Evolutionary conservation across 2,888 invertebrate species (phyloP).

Genomic region (Euzophera pinguis): DNA sequence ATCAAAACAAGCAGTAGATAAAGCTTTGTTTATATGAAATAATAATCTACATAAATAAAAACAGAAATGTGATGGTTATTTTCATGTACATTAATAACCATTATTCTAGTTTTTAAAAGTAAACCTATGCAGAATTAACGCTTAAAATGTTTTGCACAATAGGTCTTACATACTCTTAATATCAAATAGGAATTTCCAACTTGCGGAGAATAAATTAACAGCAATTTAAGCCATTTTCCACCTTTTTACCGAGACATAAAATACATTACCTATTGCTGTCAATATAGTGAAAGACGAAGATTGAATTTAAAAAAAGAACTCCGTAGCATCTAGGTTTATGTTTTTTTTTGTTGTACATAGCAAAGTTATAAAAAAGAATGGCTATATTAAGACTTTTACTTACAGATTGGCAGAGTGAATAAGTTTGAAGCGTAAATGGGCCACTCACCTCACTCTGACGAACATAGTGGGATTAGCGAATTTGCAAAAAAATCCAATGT

Average conservation of each 20-base stretch:
- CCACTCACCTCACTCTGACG: constrained; percentile 7
- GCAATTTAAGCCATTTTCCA: not conserved
- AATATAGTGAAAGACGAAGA: not conserved
- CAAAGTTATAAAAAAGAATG: not conserved
- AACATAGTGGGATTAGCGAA: constrained; percentile 9
- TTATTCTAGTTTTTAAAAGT: no score
- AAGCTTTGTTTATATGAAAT: no score
- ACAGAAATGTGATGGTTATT: no score
- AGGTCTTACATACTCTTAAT: not conserved
- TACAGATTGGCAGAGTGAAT: not conserved
- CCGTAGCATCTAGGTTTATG: not conserved
- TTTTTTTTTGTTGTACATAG: not conserved
- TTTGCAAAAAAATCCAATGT: constrained; percentile 12
- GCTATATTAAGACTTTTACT: not conserved
- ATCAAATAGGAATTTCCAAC: not conserved
- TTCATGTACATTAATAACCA: no score
- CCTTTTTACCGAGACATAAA: not conserved
- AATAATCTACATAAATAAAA: no score
- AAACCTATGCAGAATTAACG: no score
- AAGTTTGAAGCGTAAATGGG: constrained; percentile 8
- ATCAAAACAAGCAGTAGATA: no score
- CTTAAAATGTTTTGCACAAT: no score
- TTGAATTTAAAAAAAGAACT: not conserved
- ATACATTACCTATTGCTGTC: not conserved
- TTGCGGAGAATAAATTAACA: not conserved